Evolutionary conservation across 1,140 invertebrate genomes (phyloP).

Genomic region (Steinernema feltiae): DNA sequence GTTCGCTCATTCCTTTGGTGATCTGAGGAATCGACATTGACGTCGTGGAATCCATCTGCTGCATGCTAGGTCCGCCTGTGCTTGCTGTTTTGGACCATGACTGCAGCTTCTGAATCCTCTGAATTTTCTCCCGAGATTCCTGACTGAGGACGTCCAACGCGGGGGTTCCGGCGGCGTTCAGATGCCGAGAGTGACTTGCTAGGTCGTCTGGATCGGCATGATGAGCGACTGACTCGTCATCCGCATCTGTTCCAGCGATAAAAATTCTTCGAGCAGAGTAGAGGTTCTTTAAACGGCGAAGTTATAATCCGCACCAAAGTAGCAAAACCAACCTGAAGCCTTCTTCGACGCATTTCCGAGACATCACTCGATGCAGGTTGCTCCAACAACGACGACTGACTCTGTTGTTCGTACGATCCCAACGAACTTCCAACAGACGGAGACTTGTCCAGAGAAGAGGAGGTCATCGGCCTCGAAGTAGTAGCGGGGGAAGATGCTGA

Average conservation of each 20-base stretch:
- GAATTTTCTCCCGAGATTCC: slow-evolving; percentile 40
- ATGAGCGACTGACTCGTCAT: slow-evolving; percentile 19
- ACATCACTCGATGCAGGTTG: slow-evolving; percentile 27
- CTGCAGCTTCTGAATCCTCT: slow-evolving; percentile 36
- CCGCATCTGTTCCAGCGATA: slow-evolving; percentile 33
- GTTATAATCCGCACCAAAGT: neutral
- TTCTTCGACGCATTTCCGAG: slow-evolving; percentile 11
- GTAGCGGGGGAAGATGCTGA: neutral
- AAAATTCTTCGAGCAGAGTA: slow-evolving; percentile 40
- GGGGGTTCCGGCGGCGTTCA: slow-evolving; percentile 31
- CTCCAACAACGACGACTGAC: slow-evolving; percentile 15
- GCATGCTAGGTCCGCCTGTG: neutral
- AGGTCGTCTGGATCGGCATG: slow-evolving; percentile 32
- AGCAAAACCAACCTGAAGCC: neutral
- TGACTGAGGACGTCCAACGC: slow-evolving; percentile 37
- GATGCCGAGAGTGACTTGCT: slow-evolving; percentile 37
- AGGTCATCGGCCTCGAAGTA: slow-evolving; percentile 10
- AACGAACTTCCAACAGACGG: slow-evolving; percentile 1
- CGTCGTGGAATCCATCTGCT: neutral
- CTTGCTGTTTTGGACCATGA: slow-evolving; percentile 27
- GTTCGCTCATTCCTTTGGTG: neutral
- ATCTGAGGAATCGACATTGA: slow-evolving; percentile 2
- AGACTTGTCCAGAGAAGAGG: neutral
- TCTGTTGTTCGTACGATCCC: slow-evolving; percentile 14
- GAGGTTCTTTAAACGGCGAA: slow-evolving; percentile 23